Base-by-base conservation (phyloP, 2,797 vertebrate genomes). In the Aselliscus stoliczkanus region DNA sequence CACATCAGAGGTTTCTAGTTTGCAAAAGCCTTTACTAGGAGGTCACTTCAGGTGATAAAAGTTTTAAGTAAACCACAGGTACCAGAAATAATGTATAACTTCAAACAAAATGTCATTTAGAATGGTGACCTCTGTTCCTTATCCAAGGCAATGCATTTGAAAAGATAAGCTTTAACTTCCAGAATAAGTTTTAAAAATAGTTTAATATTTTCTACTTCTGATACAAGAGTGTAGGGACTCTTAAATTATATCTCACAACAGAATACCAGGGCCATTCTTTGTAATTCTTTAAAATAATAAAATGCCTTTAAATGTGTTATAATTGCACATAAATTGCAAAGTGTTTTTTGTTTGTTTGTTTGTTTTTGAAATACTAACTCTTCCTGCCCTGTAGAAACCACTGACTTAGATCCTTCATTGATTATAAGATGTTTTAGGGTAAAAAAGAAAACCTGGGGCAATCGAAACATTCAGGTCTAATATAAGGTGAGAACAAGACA, bases 21-120 rank as follows among this genome's bases (percentile, higher is more conserved):
- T 96, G 90, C 72, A 94, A 91, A 97, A 95, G 52, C 13, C 54
- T 93, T 96, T 85, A 60, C 60, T 76, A 47, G 91, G 80, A 94
- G 93, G 96, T 96, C 60, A 88, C 84, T 64, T 92, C 34, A 93
- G 65, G 72, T 92, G 96, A 90, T 44, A 75, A 94, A 96, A 92
- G 20, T 93, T 96, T 56, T 56, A 91, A 95, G 77, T 13, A 88
- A 95, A 93, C 86, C 82, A 94, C 90, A 95, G 91, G 90, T 77
- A 81, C 69, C 88, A 94, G 86, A 93, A 97, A 95, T 95, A 93
- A 95, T 96, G 80, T 95, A 73, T 73, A 94, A 92, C 91, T 95
- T 97, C 96, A 94, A 70, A 96, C 13, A 94, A 95, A 96, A 93
- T 96, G 93, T 89, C 29, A 97, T 94, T 97, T 98, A 94, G 85